phyloP scores from a whole-genome alignment of 35 echinoderm and acorn worm species.

The Lytechinus variegatus region DNA sequence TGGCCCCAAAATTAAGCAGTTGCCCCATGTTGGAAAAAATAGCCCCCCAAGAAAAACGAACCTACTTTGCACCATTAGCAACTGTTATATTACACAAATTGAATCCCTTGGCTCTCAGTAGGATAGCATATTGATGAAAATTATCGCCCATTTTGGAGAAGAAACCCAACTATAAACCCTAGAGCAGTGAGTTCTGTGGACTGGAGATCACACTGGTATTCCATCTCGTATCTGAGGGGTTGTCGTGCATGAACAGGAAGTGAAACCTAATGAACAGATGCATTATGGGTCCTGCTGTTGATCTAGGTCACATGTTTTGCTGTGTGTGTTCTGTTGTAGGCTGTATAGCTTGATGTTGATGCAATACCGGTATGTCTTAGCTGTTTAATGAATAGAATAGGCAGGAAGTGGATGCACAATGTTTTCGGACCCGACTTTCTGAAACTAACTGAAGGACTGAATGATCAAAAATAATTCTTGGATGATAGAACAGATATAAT shows the following conservation, averaged over 20 bases:
- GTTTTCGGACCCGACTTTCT: not conserved
- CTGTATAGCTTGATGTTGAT: not conserved
- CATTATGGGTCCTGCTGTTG: slow-evolving; percentile 8
- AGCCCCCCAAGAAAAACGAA: no score
- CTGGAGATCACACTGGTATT: not conserved
- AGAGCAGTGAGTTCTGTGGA: not conserved
- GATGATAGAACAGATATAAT: not conserved
- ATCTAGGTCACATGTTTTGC: not conserved
- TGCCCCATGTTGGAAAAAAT: no score
- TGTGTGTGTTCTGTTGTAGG: not conserved
- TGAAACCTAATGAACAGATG: slow-evolving; percentile 12
- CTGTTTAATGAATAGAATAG: not conserved
- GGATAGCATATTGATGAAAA: not conserved
- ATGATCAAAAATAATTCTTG: not conserved
- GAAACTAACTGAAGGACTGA: not conserved
- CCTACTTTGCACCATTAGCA: no score
- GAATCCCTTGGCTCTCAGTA: not conserved
- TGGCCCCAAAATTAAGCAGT: no score
- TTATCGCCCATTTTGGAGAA: no score
- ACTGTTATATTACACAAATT: not conserved
- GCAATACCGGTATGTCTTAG: not conserved
- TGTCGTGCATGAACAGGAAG: slow-evolving; percentile 9
- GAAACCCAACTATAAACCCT: no score
- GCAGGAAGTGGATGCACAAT: not conserved
- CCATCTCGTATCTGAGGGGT: not conserved